phyloP scores from a whole-genome alignment of 64 coral and sea anemone species.

The Dendronephthya gigantea region DNA sequence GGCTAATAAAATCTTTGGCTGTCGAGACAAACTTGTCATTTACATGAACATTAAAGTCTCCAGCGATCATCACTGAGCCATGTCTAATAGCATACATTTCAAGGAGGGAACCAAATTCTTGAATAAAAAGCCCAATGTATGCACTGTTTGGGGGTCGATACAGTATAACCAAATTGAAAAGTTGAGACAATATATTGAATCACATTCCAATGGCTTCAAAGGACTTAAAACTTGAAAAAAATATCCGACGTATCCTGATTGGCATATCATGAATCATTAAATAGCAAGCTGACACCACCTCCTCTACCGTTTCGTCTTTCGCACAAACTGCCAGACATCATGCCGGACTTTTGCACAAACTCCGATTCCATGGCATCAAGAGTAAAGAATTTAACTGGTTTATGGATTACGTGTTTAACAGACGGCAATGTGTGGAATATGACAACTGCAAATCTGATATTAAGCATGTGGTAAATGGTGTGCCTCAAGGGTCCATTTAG shows the following conservation, averaged over 20 bases:
- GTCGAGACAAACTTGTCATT: not conserved
- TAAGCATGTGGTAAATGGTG: slow-evolving; percentile 18
- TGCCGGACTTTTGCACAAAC: slow-evolving; percentile 1
- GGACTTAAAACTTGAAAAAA: slow-evolving; percentile 30
- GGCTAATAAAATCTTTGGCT: not conserved
- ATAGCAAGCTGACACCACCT: slow-evolving; percentile 32
- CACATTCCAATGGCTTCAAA: slow-evolving; percentile 26
- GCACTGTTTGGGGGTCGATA: slow-evolving; percentile 24
- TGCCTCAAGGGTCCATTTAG: slow-evolving; percentile 27
- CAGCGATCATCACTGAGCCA: slow-evolving; percentile 4
- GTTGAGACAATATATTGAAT: not conserved
- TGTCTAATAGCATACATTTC: not conserved
- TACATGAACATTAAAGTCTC: slow-evolving; percentile 21
- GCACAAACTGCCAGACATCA: slow-evolving; percentile 13
- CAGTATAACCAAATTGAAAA: not conserved
- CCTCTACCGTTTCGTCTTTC: slow-evolving; percentile 16
- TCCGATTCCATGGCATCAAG: not conserved
- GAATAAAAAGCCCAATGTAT: slow-evolving; percentile 3
- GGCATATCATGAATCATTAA: slow-evolving; percentile 12
- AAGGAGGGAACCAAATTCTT: slow-evolving; percentile 22
- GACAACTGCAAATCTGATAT: slow-evolving; percentile 27
- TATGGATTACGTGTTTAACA: slow-evolving; percentile 23
- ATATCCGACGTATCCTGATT: slow-evolving; percentile 12
- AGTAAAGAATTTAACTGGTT: slow-evolving; percentile 16
- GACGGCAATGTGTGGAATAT: slow-evolving; percentile 22